phyloP scores from a whole-genome alignment of 2,888 invertebrate species.

The Helicoverpa assulta region DNA sequence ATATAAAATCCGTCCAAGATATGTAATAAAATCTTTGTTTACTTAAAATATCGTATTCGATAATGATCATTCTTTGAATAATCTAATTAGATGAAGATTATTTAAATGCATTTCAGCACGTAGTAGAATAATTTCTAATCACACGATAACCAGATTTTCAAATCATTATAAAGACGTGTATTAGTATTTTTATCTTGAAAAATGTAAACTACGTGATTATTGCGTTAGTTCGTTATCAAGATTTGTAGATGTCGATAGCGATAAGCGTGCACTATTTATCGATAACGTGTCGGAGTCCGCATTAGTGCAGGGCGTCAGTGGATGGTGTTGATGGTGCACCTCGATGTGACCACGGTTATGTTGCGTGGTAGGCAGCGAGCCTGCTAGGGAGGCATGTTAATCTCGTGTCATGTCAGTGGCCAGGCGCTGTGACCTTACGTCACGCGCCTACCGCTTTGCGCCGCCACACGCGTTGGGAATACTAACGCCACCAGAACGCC shows the following conservation, averaged over 20 bases:
- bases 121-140: slow-evolving; percentile 23
- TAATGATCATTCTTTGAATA: too few relatives aligned
- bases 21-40: too few relatives aligned
- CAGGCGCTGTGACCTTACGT: slow-evolving; percentile 87
- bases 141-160: slow-evolving; percentile 23
- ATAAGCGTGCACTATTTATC: slow-evolving; percentile 47
- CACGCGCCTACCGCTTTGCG: slow-evolving; percentile 83
- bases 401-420: slow-evolving; percentile 85
- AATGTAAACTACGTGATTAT: slow-evolving; percentile 47
- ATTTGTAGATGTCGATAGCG: slow-evolving; percentile 50
- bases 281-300: slow-evolving; percentile 28
- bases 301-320: slow-evolving; percentile 35
- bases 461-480: slow-evolving; percentile 85
- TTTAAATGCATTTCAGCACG: slow-evolving; percentile 50
- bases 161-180: slow-evolving; percentile 36
- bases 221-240: slow-evolving; percentile 51
- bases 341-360: slow-evolving; percentile 20
- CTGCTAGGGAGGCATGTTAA: slow-evolving; percentile 76
- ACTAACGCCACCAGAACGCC: slow-evolving; percentile 87
- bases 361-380: slow-evolving; percentile 43
- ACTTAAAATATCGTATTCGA: too few relatives aligned
- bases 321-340: slow-evolving; percentile 6
- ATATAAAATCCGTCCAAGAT: too few relatives aligned
- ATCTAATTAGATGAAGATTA: background rate
- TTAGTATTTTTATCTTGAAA: slow-evolving; percentile 38